Conservation (phyloP, 2,797 vertebrate genomes). For the Catharus ustulatus region DNA sequence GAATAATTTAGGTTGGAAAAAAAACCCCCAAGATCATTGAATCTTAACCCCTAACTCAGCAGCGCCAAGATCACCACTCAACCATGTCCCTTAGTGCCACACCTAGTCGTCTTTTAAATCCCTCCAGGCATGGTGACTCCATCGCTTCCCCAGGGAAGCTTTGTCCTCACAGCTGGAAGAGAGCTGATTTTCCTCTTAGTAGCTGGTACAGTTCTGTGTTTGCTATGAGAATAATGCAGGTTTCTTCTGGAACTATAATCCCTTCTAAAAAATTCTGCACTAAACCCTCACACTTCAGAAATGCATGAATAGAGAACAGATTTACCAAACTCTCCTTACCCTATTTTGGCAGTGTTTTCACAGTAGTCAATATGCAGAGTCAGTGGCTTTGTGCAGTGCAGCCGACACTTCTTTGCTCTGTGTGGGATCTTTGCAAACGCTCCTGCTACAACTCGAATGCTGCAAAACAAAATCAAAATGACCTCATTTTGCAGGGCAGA, state of each 20-base stretch:
- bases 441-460: conserved; percentile 78
- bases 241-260: neutral
- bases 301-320: accelerated
- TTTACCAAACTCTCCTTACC: conserved; percentile 77
- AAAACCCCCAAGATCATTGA: accelerated
- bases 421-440: conserved; percentile 85
- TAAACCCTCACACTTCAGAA: neutral
- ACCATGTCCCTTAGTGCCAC: too few relatives aligned
- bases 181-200: neutral
- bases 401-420: conserved; percentile 83
- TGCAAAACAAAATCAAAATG: conserved; percentile 53
- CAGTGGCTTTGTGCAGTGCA: conserved; percentile 83
- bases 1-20: neutral
- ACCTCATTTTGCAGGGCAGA: neutral
- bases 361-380: conserved; percentile 79
- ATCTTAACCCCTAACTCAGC: too few relatives aligned
- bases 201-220: neutral
- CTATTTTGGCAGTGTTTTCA: conserved; percentile 77
- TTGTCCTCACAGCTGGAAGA: neutral
- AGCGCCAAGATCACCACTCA: neutral
- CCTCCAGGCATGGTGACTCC: too few relatives aligned
- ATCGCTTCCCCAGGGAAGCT: neutral
- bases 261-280: neutral
- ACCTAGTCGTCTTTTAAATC: neutral
- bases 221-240: neutral